These are phyloP conservation scores for Porites cylindrica DNA, from an alignment of 92 coral and sea anemone genomes.

Conservation along the genomic window DNA sequence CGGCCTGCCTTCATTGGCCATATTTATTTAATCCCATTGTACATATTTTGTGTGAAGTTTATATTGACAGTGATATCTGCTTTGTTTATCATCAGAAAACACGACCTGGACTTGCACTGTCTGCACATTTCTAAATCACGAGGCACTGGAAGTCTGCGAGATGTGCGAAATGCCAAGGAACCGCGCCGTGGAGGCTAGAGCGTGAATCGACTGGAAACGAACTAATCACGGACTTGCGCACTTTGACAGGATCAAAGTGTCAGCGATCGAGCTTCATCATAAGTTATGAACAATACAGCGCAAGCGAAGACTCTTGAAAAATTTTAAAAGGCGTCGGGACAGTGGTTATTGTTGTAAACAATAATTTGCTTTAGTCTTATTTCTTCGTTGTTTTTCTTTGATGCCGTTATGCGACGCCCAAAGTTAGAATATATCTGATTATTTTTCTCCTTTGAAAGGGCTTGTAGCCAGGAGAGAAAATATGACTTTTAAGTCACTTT, in stretches of 20 bases:
- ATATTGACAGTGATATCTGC: not conserved
- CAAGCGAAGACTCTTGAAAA: not conserved
- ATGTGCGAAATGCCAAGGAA: conserved; percentile 74
- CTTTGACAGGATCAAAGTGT: conserved; percentile 59
- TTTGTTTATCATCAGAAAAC: conserved; percentile 44
- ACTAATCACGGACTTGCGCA: not conserved
- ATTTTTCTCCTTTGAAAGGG: conserved; percentile 3
- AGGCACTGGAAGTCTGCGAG: conserved; percentile 81
- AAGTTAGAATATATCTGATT: conserved; percentile 22
- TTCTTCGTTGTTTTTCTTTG: not conserved
- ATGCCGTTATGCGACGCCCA: not conserved
- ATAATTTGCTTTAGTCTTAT: not conserved
- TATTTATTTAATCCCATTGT: no score
- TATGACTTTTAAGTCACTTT: conserved; percentile 16
- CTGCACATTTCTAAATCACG: conserved; percentile 90
- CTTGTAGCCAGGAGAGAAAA: not conserved
- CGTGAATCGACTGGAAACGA: conserved; percentile 6
- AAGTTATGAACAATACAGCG: conserved; percentile 21
- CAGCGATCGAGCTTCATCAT: not conserved
- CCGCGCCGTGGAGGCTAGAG: conserved; percentile 49
- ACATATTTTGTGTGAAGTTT: not conserved
- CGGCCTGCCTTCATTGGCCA: no score
- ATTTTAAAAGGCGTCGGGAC: not conserved
- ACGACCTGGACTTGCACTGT: conserved; percentile 76
- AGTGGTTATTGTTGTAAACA: conserved; percentile 27